Evolutionary conservation across 2,888 invertebrate genomes (phyloP).

Genomic region (Nomada flava): DNA sequence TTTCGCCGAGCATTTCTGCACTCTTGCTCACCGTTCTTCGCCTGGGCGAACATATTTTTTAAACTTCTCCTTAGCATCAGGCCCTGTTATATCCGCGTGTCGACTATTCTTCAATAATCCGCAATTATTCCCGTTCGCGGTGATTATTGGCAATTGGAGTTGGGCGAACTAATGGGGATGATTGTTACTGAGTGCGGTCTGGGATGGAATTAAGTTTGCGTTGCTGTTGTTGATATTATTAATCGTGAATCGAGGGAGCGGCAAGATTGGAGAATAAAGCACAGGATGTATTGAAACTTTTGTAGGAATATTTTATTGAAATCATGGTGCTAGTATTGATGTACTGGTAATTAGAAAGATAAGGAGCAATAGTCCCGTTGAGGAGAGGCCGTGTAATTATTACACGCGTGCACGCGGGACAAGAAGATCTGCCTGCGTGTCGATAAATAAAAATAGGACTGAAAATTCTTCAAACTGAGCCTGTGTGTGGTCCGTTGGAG

Average conservation of each 20-base stretch:
- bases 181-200: no score
- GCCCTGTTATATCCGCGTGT: not conserved
- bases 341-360: not conserved
- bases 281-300: no score
- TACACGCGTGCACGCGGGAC: constrained; percentile 16
- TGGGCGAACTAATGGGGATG: no score
- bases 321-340: not conserved
- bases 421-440: constrained; percentile 19
- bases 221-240: no score
- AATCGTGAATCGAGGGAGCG: not conserved
- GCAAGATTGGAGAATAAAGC: not conserved
- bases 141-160: no score
- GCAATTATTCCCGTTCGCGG: not conserved
- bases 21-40: constrained; percentile 23
- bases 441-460: constrained; percentile 51
- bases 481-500: constrained; percentile 79
- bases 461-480: constrained; percentile 47
- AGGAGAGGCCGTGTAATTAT: constrained; percentile 25
- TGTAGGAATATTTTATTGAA: no score
- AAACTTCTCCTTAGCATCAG: not conserved
- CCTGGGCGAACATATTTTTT: constrained; percentile 8
- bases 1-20: constrained; percentile 47
- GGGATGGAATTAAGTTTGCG: no score
- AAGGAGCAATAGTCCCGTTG: constrained; percentile 26
- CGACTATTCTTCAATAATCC: not conserved